Conservation (phyloP, 2,113 vertebrate species). For the Solenodon paradoxus region DNA sequence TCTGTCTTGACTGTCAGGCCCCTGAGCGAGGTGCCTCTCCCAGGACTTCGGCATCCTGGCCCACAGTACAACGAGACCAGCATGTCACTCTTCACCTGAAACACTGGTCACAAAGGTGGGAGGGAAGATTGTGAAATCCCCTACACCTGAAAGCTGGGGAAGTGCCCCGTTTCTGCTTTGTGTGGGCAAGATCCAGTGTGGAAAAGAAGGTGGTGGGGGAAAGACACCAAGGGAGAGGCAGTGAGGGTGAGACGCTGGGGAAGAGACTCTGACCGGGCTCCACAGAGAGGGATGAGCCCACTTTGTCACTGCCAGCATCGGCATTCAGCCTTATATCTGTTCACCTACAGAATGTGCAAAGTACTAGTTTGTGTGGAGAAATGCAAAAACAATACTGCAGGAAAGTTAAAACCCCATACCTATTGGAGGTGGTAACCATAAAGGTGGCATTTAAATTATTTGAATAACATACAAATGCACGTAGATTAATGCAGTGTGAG, state of each 20-base stretch:
- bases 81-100: neutral
- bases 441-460: neutral
- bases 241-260: too few species aligned
- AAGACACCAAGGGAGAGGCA: too few species aligned
- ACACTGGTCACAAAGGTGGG: neutral
- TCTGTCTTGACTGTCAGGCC: neutral
- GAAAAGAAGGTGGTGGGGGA: too few species aligned
- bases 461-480: neutral
- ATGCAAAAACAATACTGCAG: neutral
- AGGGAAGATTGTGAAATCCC: neutral
- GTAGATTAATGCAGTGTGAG: neutral
- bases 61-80: neutral
- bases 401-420: neutral
- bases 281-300: accelerated
- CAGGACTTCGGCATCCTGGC: neutral
- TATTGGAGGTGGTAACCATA: neutral
- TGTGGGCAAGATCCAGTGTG: neutral
- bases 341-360: neutral
- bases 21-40: neutral
- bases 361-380: neutral
- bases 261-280: too few species aligned
- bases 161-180: neutral
- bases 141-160: accelerated
- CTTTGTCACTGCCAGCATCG: neutral
- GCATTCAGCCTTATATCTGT: neutral